Conservation (phyloP, 2,113 vertebrate species). For the Physeter macrocephalus region DNA sequence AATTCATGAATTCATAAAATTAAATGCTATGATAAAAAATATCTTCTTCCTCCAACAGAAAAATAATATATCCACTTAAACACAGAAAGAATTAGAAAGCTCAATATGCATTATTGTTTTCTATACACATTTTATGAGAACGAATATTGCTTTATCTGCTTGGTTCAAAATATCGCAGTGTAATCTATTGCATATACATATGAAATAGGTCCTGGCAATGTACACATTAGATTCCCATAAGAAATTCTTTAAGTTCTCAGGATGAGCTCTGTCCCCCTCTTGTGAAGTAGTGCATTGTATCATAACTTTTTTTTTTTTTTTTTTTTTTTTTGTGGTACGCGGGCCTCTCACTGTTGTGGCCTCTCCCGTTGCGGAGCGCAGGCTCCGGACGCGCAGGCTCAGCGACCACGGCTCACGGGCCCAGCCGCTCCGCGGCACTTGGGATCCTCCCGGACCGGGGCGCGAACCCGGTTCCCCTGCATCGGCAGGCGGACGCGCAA, state of each 20-base stretch:
- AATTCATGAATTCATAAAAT: neutral
- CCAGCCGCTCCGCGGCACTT: too few relatives aligned
- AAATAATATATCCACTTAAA: neutral
- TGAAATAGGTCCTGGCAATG: neutral
- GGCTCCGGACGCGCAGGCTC: too few relatives aligned
- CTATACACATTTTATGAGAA: neutral
- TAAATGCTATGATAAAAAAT: neutral
- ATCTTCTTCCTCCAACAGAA: neutral
- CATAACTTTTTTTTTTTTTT: neutral
- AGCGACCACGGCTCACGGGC: too few relatives aligned
- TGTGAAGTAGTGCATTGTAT: neutral
- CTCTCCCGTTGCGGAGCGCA: too few relatives aligned
- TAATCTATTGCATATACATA: neutral
- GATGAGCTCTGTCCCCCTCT: neutral
- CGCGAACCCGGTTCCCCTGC: too few relatives aligned
- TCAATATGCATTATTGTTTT: neutral
- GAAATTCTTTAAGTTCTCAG: neutral
- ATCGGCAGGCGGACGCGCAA: too few relatives aligned
- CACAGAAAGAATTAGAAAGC: neutral
- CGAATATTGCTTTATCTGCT: neutral
- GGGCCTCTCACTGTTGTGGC: too few relatives aligned
- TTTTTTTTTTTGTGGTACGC: too few relatives aligned
- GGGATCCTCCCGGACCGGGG: too few relatives aligned
- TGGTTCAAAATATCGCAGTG: neutral
- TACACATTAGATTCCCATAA: neutral